Conservation (phyloP, 1,140 invertebrate genomes). For the Anastrepha ludens region DNA sequence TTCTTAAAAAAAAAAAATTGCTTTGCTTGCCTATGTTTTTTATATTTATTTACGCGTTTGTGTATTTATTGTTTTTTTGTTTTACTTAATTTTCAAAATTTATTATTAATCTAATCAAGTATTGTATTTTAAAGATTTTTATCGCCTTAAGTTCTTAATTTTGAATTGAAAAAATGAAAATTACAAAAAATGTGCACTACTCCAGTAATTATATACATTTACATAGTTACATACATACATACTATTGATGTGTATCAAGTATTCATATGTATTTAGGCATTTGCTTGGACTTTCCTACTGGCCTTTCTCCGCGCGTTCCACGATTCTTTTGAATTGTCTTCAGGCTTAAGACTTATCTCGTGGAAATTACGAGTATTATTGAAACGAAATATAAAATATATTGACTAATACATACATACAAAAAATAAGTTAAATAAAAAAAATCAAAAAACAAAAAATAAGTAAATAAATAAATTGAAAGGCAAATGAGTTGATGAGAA, state of each 20-base stretch:
- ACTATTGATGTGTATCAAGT: background rate
- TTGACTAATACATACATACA: constrained; percentile 39
- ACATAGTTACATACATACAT: too few species aligned
- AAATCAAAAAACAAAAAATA: background rate
- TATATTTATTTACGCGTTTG: constrained; percentile 4
- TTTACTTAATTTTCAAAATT: background rate
- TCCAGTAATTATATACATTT: background rate
- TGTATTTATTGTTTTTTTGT: background rate
- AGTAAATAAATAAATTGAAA: background rate
- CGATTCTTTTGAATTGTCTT: constrained; percentile 26
- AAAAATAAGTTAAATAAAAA: constrained; percentile 7
- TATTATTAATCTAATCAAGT: constrained; percentile 40
- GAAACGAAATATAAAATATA: constrained; percentile 6
- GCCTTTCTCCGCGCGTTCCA: background rate
- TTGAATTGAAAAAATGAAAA: background rate
- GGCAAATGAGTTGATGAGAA: background rate
- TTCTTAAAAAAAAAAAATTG: background rate
- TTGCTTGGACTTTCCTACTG: constrained; percentile 2
- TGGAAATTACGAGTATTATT: constrained; percentile 43
- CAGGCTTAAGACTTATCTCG: constrained; percentile 33
- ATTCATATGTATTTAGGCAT: background rate
- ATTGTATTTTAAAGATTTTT: background rate
- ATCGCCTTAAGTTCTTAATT: background rate
- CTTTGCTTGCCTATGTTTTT: background rate
- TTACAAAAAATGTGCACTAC: constrained; percentile 18